Evolutionary conservation across 2,797 vertebrate genomes (phyloP), one percentile per base, ranked within the genome.

Genomic region (Leptodactylus fallax): DNA sequence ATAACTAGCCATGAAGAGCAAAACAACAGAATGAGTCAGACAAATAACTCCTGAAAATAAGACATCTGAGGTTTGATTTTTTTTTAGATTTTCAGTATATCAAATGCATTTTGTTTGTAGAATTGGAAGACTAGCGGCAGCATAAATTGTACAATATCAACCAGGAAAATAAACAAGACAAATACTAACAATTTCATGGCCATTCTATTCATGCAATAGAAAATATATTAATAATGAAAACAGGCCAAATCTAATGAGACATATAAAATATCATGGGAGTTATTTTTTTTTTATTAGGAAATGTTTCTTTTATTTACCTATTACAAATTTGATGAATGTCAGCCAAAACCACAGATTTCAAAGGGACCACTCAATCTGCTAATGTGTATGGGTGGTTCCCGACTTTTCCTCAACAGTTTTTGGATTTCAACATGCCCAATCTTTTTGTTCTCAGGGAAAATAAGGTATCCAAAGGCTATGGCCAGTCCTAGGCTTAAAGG

Each of bases 61-160:
- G 61, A 79, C 85, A 79, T 23, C 25, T 10, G 60, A 47, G 27
- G 25, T 79, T 69, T 27, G 13, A 53, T 53, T 56, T 69, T 67
- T n/a, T 65, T 55, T 69, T 21, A 65, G 23, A 21, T n/a, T 77
- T 65, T 78, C 3, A 55, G 45, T 56, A 78, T 85, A 19, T 77
- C 56, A 65, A 78, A 76, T 77, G 47, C 25, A 79, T 86, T 79
- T 56, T 79, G 49, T 47, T 56, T 55, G 76, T 27, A 69, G 47
- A 19, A 10, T 7, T 21, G 25, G 16, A 79, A 69, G 47, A 25
- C 23, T n/a, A 65, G 56, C 14, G 25, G 60, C 47, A 67, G 47
- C n/a, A 85, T 85, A 65, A 85, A 85, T 78, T 65, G 16, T 78
- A 45, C n/a, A 78, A 65, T 56, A 65, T 78, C 74, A 79, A 14